Conservation (phyloP, 1,140 invertebrate species). For the Heliothis virescens region DNA sequence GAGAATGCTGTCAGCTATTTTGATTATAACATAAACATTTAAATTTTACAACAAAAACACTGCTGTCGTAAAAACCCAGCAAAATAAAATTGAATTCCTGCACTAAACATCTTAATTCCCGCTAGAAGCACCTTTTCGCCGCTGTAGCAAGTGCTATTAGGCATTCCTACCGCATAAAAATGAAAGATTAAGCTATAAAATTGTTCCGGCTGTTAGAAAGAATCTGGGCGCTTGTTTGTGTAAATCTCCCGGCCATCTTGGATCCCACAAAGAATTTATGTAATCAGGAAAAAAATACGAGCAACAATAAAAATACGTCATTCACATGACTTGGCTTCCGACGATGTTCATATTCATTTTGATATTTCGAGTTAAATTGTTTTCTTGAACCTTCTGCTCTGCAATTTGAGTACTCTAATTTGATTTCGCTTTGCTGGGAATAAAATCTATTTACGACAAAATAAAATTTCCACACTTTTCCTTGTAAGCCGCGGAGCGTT, state of each 20-base stretch:
- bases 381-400: neutral
- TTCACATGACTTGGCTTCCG: constrained; percentile 14
- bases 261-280: constrained; percentile 44
- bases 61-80: neutral
- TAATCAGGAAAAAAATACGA: constrained; percentile 52
- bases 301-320: constrained; percentile 47
- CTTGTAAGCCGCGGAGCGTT: neutral
- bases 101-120: neutral
- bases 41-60: no score
- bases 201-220: constrained; percentile 33
- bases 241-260: constrained; percentile 38
- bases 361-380: neutral
- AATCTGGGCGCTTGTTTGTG: constrained; percentile 43
- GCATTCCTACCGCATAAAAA: constrained; percentile 47
- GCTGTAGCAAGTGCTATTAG: constrained; percentile 9
- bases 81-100: no score
- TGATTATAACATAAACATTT: no score
- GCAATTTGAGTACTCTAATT: neutral
- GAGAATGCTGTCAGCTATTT: no score
- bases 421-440: neutral
- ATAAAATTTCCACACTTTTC: neutral
- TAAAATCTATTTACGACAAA: neutral
- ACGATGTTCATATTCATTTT: constrained; percentile 8
- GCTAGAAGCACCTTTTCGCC: neutral
- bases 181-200: constrained; percentile 54